Conservation (phyloP, 2,888 invertebrate species). For the Chelonus formosanus region DNA sequence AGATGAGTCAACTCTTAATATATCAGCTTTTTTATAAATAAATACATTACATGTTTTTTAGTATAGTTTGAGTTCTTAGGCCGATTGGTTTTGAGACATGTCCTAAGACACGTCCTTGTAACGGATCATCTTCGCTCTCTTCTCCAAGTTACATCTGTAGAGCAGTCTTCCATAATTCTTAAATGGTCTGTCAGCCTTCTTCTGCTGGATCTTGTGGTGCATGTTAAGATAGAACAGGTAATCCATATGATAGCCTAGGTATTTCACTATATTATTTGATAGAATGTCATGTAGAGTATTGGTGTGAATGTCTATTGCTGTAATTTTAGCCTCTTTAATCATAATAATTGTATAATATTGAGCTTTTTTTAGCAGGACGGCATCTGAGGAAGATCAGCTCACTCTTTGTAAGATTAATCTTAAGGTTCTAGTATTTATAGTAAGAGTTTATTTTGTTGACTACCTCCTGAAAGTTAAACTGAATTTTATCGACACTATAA, state of each 20-base stretch:
- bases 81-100: neutral
- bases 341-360: no score
- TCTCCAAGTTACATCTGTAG: neutral
- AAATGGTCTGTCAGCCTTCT: constrained; percentile 3
- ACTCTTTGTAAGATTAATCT: no score
- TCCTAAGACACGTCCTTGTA: constrained; percentile 11
- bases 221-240: neutral
- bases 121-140: constrained; percentile 3
- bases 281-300: neutral
- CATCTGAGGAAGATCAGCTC: no score
- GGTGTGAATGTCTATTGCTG: no score
- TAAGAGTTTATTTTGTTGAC: no score
- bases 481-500: neutral
- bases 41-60: neutral
- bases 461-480: neutral
- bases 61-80: neutral
- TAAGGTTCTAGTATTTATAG: no score
- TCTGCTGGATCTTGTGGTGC: neutral
- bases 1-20: neutral
- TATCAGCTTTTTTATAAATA: constrained; percentile 3
- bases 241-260: constrained; percentile 15
- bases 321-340: no score
- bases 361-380: no score
- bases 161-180: neutral
- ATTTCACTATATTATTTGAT: constrained; percentile 11